Base-by-base conservation (phyloP, 2,113 vertebrate genomes). In the Callaeas wilsoni region DNA sequence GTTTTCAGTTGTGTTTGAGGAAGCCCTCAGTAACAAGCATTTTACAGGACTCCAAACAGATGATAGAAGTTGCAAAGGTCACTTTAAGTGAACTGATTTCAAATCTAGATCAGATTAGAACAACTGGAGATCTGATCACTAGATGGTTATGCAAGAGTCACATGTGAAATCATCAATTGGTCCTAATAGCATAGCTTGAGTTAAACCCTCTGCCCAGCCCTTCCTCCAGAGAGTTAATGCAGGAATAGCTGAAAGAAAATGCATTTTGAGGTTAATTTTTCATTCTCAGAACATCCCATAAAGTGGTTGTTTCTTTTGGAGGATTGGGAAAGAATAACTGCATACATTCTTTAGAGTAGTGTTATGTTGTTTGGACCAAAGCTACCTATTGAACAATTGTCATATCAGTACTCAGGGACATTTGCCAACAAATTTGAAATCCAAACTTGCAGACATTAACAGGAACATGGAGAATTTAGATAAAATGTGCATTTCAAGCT, bases 101-200 rank as follows among this genome's bases (percentile, higher is more conserved):
- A 92, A 86, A 81, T 75, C 42, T 86, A 84, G 63, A 67, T 62
- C 52, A 84, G 30, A 63, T 86, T 41, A 91, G 92, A 71, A 87
- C 41, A 74, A 39, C 23, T 65, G 37, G 65, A 79, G 15, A 46
- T 71, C 59, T 57, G 42, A 93, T 82, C 70, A 75, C 44, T 63
- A 37, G 13, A 52, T 20, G 53, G 64, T 86, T 90, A 75, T 44
- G 55, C 68, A 94, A 84, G 3, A 4, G 85, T 92, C 86, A 82
- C 44, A 44, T 59, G 65, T 84, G 57, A 68, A 81, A 73, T 46
- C 60, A 78, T 59, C 44, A 69, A 65, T 4, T 75, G 68, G 35
- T 86, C 39, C 52, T 59, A 63, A 57, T 0, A 69, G 47, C 14
- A 14, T 10, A 65, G 71, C 23, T 82, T 0, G 0, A 82, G 44